Evolutionary conservation across 1,140 invertebrate species (phyloP).

Genomic region (Trigoniulus corallinus): DNA sequence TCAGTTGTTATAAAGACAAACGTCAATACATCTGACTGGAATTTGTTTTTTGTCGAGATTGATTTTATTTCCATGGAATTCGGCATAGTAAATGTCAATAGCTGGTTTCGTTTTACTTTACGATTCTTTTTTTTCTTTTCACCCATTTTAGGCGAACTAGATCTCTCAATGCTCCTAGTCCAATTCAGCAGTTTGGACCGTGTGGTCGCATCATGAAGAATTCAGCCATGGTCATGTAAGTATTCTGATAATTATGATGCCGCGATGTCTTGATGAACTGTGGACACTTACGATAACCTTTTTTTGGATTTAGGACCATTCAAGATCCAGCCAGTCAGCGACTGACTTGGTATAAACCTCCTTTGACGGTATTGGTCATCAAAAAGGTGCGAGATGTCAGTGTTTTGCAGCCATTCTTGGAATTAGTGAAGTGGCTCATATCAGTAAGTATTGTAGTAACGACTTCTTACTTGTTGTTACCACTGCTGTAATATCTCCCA

Average conservation of each 20-base stretch:
- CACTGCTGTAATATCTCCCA: too few relatives aligned
- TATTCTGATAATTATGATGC: constrained; percentile 20
- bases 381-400: constrained; percentile 85
- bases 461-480: neutral
- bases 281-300: neutral
- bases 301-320: constrained; percentile 56
- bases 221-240: constrained; percentile 89
- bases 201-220: constrained; percentile 92
- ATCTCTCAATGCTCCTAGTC: constrained; percentile 81
- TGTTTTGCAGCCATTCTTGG: constrained; percentile 74
- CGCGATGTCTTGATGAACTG: too few relatives aligned
- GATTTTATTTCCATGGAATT: too few relatives aligned
- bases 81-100: too few relatives aligned
- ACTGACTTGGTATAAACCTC: constrained; percentile 90
- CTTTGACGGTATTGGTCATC: constrained; percentile 82
- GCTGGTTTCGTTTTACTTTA: neutral
- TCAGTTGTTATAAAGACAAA: too few relatives aligned
- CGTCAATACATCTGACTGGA: too few relatives aligned
- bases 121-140: neutral
- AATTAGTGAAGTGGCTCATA: constrained; percentile 85
- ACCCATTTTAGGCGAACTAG: constrained; percentile 51
- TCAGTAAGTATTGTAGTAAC: constrained; percentile 39
- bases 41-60: too few relatives aligned
- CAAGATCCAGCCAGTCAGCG: constrained; percentile 92
- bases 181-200: constrained; percentile 87